Evolutionary conservation across 2,797 vertebrate genomes (phyloP), one percentile per base, ranked within the genome.

Genomic region (Cheirogaleus major): DNA sequence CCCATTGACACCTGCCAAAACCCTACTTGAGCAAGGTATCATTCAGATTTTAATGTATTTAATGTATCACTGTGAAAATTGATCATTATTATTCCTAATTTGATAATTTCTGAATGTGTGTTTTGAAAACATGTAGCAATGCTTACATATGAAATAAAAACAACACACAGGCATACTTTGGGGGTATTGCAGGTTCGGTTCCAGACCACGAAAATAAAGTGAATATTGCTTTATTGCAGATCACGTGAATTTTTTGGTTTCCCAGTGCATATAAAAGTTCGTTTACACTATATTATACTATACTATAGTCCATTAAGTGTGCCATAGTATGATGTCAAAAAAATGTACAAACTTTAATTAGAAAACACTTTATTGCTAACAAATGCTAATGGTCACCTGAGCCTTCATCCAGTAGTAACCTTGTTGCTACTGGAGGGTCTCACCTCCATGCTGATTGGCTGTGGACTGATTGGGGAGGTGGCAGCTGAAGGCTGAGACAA

Each of bases 51-150:
- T 10, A 38, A 20, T 2, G 13, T 3, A n/a, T 38, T 38, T 10
- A 38, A 20, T 2, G 13, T 3, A n/a, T 38, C 11, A 43, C 12
- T 9, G 12, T 52, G 7, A 25, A 0, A 48, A 50, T 2, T 14
- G 32, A 17, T 11, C 13, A 48, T 32, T 50, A 6, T 17, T 20
- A 7, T 35, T 22, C 41, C 17, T 25, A 27, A 22, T 32, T 23
- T 48, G 45, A 18, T 17, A 3, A 32, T 45, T 86, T 67, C 59
- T 75, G 52, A 15, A 35, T n/a, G n/a, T 57, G 5, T 32, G 13
- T 32, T 88, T 89, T 48, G 7, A 67, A 59, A 80, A 38, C 48
- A 72, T 4, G 25, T n/a, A 35, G 35, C 18, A 55, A 30, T 48
- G 15, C 35, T 52, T 13, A 35, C 35, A 14, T 5, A 27, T 17